These are phyloP conservation scores for Rhamphomyia laevipes DNA, from an alignment of 2,888 invertebrate species.

Conservation along the genomic window DNA sequence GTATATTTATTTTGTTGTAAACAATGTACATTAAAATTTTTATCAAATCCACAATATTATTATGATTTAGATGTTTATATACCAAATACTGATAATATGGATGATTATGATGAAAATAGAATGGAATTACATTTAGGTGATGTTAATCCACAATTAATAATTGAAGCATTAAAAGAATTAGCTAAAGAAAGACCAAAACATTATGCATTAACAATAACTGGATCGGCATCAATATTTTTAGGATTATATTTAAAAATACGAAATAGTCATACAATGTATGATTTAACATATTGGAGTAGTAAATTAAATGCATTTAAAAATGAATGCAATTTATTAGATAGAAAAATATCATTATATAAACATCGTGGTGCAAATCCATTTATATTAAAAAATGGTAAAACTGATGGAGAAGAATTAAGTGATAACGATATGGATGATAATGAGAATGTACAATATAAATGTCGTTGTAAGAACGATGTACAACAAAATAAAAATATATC, in stretches of 20 bases:
- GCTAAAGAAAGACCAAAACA: constrained; percentile 47
- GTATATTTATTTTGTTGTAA: constrained; percentile 45
- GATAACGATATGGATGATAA: too few species aligned
- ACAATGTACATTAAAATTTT: constrained; percentile 42
- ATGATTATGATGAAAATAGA: not conserved
- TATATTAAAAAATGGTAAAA: not conserved
- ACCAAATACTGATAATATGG: not conserved
- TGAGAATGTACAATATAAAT: too few species aligned
- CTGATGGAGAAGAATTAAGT: too few species aligned
- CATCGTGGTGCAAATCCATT: constrained; percentile 5
- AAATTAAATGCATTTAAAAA: not conserved
- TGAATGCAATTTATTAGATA: constrained; percentile 7
- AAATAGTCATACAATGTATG: constrained; percentile 28
- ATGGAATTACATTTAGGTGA: not conserved
- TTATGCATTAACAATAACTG: constrained; percentile 41
- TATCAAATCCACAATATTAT: constrained; percentile 41
- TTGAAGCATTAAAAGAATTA: constrained; percentile 43
- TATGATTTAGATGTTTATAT: constrained; percentile 35
- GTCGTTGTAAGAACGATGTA: too few species aligned
- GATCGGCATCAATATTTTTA: constrained; percentile 44
- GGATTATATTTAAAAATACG: constrained; percentile 46
- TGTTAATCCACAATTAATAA: constrained; percentile 32
- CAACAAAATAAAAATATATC: too few species aligned
- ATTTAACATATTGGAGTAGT: constrained; percentile 5
- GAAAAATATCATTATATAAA: constrained; percentile 3